Conservation (phyloP, 2,888 invertebrate species). For the Desoria tigrina region DNA sequence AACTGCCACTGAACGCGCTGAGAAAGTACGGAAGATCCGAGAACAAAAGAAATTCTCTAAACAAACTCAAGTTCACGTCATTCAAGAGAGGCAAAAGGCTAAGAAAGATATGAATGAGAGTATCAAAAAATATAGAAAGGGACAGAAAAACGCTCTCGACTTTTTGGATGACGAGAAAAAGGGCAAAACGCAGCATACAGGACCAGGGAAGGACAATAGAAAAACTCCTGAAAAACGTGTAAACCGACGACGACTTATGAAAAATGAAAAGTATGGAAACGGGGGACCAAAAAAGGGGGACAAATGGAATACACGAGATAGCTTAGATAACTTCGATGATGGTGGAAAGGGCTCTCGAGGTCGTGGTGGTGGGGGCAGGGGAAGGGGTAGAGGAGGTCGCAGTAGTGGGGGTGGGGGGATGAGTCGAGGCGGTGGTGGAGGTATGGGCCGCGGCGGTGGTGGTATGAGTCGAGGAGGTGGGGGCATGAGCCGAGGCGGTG, state of each 20-base stretch:
- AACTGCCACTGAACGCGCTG: slow-evolving; percentile 78
- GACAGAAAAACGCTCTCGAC: slow-evolving; percentile 74
- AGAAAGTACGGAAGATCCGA: slow-evolving; percentile 84
- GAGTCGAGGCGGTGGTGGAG: slow-evolving; percentile 20
- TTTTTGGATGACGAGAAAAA: slow-evolving; percentile 71
- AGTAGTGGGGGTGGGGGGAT: slow-evolving; percentile 9
- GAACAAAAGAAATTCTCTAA: slow-evolving; percentile 92
- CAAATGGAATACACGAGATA: slow-evolving; percentile 50
- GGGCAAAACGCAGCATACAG: slow-evolving; percentile 5
- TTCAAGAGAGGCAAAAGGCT: slow-evolving; percentile 81
- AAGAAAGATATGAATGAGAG: slow-evolving; percentile 90
- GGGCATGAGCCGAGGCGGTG: slow-evolving; percentile 6
- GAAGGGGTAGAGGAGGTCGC: not conserved
- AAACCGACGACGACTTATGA: slow-evolving; percentile 40
- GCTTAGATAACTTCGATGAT: slow-evolving; percentile 45
- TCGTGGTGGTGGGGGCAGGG: slow-evolving; percentile 16
- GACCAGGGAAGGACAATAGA: slow-evolving; percentile 13
- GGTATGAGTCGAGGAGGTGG: not conserved
- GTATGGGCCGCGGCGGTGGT: slow-evolving; percentile 23
- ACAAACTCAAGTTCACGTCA: slow-evolving; percentile 79
- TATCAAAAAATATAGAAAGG: slow-evolving; percentile 89
- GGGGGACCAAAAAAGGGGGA: slow-evolving; percentile 47
- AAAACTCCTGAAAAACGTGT: slow-evolving; percentile 23
- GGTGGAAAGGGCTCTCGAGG: slow-evolving; percentile 3
- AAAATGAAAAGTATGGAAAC: slow-evolving; percentile 50